These are phyloP conservation scores for Oligia fasciuncula DNA, from an alignment of 2,888 invertebrate genomes.

Conservation along the genomic window DNA sequence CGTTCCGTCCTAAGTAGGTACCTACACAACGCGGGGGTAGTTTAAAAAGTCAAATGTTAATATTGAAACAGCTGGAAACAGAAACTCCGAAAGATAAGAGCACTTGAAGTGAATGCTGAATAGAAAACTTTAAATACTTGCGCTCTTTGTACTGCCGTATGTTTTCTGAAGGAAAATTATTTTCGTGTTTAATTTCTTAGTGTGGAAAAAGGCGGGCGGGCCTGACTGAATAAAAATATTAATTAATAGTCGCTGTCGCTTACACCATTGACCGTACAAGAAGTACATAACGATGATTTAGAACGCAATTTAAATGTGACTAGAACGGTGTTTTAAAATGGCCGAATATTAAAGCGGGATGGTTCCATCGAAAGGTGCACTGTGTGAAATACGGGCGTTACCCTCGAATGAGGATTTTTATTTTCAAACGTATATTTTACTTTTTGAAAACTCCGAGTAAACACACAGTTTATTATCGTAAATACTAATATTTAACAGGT, in stretches of 20 bases:
- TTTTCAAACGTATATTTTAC: too few relatives aligned
- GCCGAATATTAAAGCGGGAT: slow-evolving; percentile 16
- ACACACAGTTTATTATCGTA: background rate
- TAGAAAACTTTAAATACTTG: slow-evolving; percentile 28
- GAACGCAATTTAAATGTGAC: slow-evolving; percentile 38
- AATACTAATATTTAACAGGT: background rate
- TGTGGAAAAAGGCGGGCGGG: background rate
- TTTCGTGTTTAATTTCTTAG: background rate
- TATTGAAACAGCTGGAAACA: slow-evolving; percentile 24
- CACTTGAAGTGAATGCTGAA: slow-evolving; percentile 6
- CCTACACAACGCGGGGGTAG: slow-evolving; percentile 31
- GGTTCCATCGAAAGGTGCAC: slow-evolving; percentile 25
- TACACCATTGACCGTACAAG: slow-evolving; percentile 8
- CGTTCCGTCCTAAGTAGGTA: slow-evolving; percentile 18
- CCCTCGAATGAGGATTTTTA: slow-evolving; percentile 15
- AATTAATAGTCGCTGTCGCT: slow-evolving; percentile 1
- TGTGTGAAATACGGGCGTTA: slow-evolving; percentile 14
- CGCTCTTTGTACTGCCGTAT: background rate
- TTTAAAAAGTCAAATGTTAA: slow-evolving; percentile 47
- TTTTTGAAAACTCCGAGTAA: too few relatives aligned
- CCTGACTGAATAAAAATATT: background rate
- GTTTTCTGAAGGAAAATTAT: background rate
- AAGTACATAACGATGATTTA: slow-evolving; percentile 48
- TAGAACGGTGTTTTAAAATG: slow-evolving; percentile 38
- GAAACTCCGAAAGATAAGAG: slow-evolving; percentile 9